Percentiles rank a stretch among this genome's conserved stretches.
phyloP scores from a whole-genome alignment of 1,140 invertebrate species.

The Chelonus insularis region DNA sequence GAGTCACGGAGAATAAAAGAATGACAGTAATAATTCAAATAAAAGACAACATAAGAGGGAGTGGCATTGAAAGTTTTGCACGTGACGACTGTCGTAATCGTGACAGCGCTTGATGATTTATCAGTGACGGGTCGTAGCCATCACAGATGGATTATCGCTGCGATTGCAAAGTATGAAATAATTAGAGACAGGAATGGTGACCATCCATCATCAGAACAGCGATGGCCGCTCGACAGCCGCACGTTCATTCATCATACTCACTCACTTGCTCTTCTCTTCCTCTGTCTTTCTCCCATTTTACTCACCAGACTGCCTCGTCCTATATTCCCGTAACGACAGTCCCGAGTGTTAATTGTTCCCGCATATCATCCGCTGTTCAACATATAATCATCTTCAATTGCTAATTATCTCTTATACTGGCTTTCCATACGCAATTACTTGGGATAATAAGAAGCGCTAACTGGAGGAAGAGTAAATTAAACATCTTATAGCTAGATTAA shows the following conservation, averaged over 20 bases:
- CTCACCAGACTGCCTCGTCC: conserved; percentile 4
- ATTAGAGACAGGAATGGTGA: conserved; percentile 55
- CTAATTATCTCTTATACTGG: conserved; percentile 55
- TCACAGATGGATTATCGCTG: conserved; percentile 58
- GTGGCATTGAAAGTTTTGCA: conserved; percentile 12
- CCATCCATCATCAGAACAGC: conserved; percentile 57
- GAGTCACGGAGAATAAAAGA: not conserved
- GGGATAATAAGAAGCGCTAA: not conserved
- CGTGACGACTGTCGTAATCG: conserved; percentile 1
- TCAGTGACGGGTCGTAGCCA: conserved; percentile 55
- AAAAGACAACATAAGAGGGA: not conserved
- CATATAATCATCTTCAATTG: conserved; percentile 42
- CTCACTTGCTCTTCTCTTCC: conserved; percentile 52
- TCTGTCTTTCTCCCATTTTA: conserved; percentile 24
- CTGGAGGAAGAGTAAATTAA: conserved; percentile 35
- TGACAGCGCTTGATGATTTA: conserved; percentile 48
- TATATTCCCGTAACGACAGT: conserved; percentile 33
- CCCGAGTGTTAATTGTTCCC: conserved; percentile 48
- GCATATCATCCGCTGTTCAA: conserved; percentile 42
- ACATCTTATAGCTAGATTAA: too few relatives aligned
- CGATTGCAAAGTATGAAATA: conserved; percentile 64
- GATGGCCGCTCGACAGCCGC: conserved; percentile 57
- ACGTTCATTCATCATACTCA: conserved; percentile 60
- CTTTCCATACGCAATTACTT: conserved; percentile 44
- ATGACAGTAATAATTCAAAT: not conserved